Evolutionary conservation across 1,140 invertebrate species (phyloP), one percentile per base, ranked within the genome.

Genomic region (Telenomus remus): DNA sequence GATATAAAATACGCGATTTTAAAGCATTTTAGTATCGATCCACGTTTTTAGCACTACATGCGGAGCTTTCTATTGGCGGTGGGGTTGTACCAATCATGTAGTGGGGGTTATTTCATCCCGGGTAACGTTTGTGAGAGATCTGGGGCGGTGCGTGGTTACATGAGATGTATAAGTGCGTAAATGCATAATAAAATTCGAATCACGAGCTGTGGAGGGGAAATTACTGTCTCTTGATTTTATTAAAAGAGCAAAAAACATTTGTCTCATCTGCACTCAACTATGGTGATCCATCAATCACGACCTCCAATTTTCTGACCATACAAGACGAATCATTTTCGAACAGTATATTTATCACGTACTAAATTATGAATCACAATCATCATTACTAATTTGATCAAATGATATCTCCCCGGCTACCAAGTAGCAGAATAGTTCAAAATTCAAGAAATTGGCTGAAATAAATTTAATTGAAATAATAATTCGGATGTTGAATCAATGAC

Each of bases 21-120:
- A 86, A 88, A 88, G 86, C 86, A 86, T 88, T 88, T 88, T 88
- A 86, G 86, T 88, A 87, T 88, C 86, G 86, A 88, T 88, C 85
- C 84, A 72, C 82, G 84, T 87, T 88, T 87, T 88, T 87, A 86
- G 84, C 82, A 86, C 84, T 86, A 86, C 84, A 83, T 81, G 82
- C 83, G 80, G 65, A 81, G 80, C 83, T 80, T 84, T 79, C 81
- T 81, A 81, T 80, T 82, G 83, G 79, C 78, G 82, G 84, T 80
- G 83, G 79, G 82, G 79, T 77, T 83, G 79, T 81, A 83, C 81
- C 83, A 82, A 81, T 79, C 79, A 80, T 80, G 82, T 80, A 79
- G 83, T 83, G 86, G 86, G 84, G 75, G 79, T 72, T 84, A 86
- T 83, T 83, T 81, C 80, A 79, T 75, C 70, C 54, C 69, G 72